Percentiles rank a stretch among this genome's conserved stretches.
Conservation (phyloP, 2,797 vertebrate species). For the Apogon hyalosoma region DNA sequence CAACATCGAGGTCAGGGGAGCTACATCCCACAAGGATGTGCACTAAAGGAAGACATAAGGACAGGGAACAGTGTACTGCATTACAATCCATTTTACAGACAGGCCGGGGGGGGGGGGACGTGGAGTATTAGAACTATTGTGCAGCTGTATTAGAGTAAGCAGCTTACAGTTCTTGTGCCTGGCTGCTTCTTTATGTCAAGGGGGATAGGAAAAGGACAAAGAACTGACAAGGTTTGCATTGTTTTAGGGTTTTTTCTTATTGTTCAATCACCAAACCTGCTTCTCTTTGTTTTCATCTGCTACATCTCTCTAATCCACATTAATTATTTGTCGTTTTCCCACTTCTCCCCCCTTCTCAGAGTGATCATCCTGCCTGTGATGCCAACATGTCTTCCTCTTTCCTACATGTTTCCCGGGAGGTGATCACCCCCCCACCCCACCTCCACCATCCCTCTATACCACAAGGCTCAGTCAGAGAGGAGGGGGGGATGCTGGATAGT, state of each 20-base stretch:
- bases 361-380: slow-evolving; percentile 35
- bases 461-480: slow-evolving; percentile 42
- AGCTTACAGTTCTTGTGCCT: slow-evolving; percentile 67
- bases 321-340: slow-evolving; percentile 10
- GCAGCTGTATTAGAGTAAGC: slow-evolving; percentile 72
- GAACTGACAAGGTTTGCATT: slow-evolving; percentile 9
- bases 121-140: slow-evolving; percentile 67
- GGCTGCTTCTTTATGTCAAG: slow-evolving; percentile 44
- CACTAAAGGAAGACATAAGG: slow-evolving; percentile 5
- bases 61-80: slow-evolving; percentile 25
- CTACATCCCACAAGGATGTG: slow-evolving; percentile 6
- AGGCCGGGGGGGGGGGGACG: slow-evolving; percentile 20
- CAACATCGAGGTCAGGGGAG: slow-evolving; percentile 4
- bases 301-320: slow-evolving; percentile 9
- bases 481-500: slow-evolving; percentile 45
- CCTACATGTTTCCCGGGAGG: slow-evolving; percentile 51
- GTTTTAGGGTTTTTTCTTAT: not conserved
- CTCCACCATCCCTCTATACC: slow-evolving; percentile 32
- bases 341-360: not conserved
- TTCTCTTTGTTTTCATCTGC: slow-evolving; percentile 7
- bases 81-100: slow-evolving; percentile 48
- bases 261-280: not conserved
- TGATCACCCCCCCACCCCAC: slow-evolving; percentile 15
- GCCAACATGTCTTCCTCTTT: slow-evolving; percentile 24
- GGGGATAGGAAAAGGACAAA: slow-evolving; percentile 42